A percentile compares a stretch with the other conserved stretches of the same genome.
phyloP scores from a whole-genome alignment of 2,888 invertebrate genomes.

The Drosophila niveifrons region DNA sequence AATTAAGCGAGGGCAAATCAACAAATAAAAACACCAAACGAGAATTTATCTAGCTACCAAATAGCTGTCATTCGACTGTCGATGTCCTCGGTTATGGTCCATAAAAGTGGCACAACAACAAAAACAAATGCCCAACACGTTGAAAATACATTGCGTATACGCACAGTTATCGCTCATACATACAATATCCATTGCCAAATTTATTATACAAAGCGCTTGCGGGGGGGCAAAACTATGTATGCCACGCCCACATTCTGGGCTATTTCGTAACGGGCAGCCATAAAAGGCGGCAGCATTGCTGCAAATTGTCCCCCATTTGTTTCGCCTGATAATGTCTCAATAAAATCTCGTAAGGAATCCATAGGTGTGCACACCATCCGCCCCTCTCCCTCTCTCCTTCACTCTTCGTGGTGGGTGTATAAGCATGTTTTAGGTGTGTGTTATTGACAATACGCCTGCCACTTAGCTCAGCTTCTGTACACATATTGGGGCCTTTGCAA shows the following conservation, averaged over 20 bases:
- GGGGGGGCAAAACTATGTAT: constrained; percentile 56
- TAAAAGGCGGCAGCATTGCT: constrained; percentile 60
- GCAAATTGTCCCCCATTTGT: constrained; percentile 77
- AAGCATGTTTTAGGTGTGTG: constrained; percentile 36
- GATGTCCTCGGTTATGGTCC: constrained; percentile 62
- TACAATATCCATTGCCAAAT: constrained; percentile 40
- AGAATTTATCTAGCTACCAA: constrained; percentile 36
- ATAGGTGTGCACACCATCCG: constrained; percentile 47
- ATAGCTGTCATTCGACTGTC: constrained; percentile 59
- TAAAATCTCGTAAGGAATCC: constrained; percentile 66
- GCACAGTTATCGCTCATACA: constrained; percentile 71
- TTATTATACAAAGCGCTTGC: constrained; percentile 21
- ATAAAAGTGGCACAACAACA: constrained; percentile 58
- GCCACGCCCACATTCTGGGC: constrained; percentile 45
- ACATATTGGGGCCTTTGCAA: constrained; percentile 31
- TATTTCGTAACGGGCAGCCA: constrained; percentile 58
- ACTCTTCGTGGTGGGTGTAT: constrained; percentile 1
- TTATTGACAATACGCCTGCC: constrained; percentile 53
- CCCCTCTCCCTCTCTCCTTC: background rate
- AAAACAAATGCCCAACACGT: constrained; percentile 25
- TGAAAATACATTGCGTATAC: constrained; percentile 48
- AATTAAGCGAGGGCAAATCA: constrained; percentile 49
- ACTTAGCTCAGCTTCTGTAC: constrained; percentile 32
- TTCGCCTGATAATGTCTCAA: constrained; percentile 76
- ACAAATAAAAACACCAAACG: constrained; percentile 12